These are phyloP conservation scores for Nephrotoma guestfalica DNA, from an alignment of 2,888 invertebrate genomes.

Conservation along the genomic window DNA sequence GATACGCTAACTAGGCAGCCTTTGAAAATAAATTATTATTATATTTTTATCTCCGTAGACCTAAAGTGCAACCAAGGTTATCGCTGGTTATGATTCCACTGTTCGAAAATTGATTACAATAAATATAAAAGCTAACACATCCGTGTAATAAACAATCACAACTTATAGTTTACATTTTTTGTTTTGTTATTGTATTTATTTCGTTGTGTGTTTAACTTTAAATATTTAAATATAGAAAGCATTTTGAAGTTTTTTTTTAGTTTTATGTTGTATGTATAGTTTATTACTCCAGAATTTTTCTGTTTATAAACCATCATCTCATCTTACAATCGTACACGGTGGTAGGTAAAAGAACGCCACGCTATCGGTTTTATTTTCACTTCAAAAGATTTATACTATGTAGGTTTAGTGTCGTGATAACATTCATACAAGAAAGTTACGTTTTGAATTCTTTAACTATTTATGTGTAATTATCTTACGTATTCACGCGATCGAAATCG, in stretches of 20 bases:
- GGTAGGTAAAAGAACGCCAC: not conserved
- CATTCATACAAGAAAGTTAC: not conserved
- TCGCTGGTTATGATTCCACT: not conserved
- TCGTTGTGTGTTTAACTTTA: not conserved
- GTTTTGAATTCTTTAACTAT: not conserved
- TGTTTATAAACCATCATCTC: not conserved
- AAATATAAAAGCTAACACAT: not conserved
- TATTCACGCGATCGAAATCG: not conserved
- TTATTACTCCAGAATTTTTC: not conserved
- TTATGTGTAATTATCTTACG: not conserved
- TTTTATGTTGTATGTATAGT: not conserved
- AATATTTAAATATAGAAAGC: not conserved
- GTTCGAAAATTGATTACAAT: not conserved
- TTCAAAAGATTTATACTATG: not conserved
- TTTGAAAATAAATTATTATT: too few relatives aligned
- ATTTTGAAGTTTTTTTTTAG: not conserved
- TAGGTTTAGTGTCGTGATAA: not conserved
- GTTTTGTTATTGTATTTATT: not conserved
- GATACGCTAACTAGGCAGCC: too few relatives aligned
- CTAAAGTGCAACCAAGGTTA: too few relatives aligned
- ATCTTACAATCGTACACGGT: not conserved
- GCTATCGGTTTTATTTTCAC: not conserved
- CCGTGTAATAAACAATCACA: not conserved
- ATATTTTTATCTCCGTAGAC: too few relatives aligned
- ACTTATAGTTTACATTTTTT: not conserved